Evolutionary conservation across 2,888 invertebrate species (phyloP).

Genomic region (Apamea crenata): DNA sequence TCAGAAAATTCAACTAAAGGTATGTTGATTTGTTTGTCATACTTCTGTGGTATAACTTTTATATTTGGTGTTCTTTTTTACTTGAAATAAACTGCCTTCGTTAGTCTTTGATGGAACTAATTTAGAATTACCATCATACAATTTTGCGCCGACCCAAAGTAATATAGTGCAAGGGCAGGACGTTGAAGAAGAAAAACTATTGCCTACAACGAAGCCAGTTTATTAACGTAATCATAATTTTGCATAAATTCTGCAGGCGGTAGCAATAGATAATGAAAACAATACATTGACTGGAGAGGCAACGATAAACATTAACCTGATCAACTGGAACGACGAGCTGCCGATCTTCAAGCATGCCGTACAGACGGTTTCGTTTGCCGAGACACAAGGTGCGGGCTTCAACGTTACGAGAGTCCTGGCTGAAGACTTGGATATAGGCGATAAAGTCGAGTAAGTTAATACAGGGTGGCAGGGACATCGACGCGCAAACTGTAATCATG

Average conservation of each 20-base stretch:
- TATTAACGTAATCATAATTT: neutral
- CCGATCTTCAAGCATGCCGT: conserved; percentile 90
- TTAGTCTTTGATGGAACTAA: neutral
- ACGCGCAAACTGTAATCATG: no score
- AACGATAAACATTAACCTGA: conserved; percentile 87
- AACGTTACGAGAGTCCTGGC: conserved; percentile 90
- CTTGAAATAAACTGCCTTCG: neutral
- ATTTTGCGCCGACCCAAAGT: neutral
- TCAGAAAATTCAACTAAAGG: conserved; percentile 83
- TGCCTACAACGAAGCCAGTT: neutral
- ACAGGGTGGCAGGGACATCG: no score
- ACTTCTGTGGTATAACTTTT: neutral
- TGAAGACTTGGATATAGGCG: conserved; percentile 91
- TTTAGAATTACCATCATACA: neutral
- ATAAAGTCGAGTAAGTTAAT: conserved; percentile 89
- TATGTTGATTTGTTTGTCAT: conserved; percentile 56
- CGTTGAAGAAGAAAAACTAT: conserved; percentile 6
- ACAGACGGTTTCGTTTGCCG: conserved; percentile 85
- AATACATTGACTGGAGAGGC: conserved; percentile 78
- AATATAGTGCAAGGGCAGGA: neutral
- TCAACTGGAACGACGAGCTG: conserved; percentile 93
- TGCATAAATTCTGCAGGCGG: conserved; percentile 71
- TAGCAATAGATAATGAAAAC: conserved; percentile 81
- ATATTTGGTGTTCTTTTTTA: neutral
- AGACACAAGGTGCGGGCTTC: conserved; percentile 88